A percentile compares a stretch with the other conserved stretches of the same genome.
These are phyloP conservation scores for Polypterus bichir DNA, from an alignment of 2,113 vertebrate species.

Conservation along the genomic window DNA sequence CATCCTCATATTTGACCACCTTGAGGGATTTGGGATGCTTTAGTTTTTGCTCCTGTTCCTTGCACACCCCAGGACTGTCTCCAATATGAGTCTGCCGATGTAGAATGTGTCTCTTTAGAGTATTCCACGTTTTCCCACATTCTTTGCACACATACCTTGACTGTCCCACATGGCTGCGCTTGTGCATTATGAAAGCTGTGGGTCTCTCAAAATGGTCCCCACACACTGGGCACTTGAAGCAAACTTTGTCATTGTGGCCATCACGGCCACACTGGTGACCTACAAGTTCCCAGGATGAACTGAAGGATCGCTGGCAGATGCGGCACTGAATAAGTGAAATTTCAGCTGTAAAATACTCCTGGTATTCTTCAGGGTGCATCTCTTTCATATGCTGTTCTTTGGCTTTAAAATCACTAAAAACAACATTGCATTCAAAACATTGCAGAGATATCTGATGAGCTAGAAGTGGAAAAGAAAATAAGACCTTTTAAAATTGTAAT, in stretches of 20 bases:
- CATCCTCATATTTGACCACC: too few relatives aligned
- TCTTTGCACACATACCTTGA: too few relatives aligned
- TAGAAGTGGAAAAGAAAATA: background rate
- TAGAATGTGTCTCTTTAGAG: too few relatives aligned
- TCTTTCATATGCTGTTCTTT: background rate
- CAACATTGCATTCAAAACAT: background rate
- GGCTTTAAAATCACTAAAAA: background rate
- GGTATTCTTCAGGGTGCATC: background rate
- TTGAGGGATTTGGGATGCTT: too few relatives aligned
- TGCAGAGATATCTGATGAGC: background rate
- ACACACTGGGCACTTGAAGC: constrained; percentile 14
- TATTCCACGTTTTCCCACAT: too few relatives aligned
- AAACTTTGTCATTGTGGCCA: background rate
- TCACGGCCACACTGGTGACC: constrained; percentile 15
- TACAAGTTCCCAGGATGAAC: constrained; percentile 16
- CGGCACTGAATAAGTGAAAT: constrained; percentile 2
- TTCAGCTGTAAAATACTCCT: background rate
- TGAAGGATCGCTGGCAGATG: constrained; percentile 13
- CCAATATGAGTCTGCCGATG: too few relatives aligned
- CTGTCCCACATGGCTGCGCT: constrained; percentile 20
- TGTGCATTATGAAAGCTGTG: constrained; percentile 20
- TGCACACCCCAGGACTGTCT: too few relatives aligned
- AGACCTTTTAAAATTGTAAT: background rate
- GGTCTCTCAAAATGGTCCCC: constrained; percentile 16
- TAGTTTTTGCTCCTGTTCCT: too few relatives aligned